Base-by-base conservation (phyloP, 2,797 vertebrate genomes). In the Hephaestus fuliginosus region DNA sequence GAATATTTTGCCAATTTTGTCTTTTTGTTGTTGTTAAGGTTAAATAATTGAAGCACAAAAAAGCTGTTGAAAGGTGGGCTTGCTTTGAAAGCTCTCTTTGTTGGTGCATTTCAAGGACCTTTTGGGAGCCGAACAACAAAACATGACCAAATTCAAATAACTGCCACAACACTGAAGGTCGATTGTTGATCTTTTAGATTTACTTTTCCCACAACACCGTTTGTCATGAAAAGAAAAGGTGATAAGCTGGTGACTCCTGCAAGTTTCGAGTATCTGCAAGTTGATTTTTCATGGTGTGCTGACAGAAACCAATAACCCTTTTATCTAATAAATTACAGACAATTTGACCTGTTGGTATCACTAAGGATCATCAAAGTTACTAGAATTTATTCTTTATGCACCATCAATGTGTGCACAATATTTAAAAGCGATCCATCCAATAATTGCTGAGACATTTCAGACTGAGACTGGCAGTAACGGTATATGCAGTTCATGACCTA, bases 1-100 rank as follows among this genome's bases (percentile, higher is more conserved):
- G 22, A 83, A 55, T 70, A 48, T 41, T 78, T 83, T 55, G 44
- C 68, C 56, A 55, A 53, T 70, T 76, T 7, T n/a, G 44, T 33
- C 73, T 60, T 51, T 62, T 13, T 33, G 30, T 33, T 33, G 30
- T 63, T 63, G 11, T 67, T 58, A 58, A 60, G 53, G 57, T 53
- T 43, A 30, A 65, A 67, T 53, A 43, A 49, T 30, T 56, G 64
- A 78, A 56, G 51, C 30, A 14, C 30, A 33, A 33, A 33, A 33
- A 33, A 3, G 30, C 30, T 33, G 30, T 33, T 10, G 13, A 52
- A 55, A 13, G 48, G 20, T 43, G 12, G 36, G 39, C 55, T 68
- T 63, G 10, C 44, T 70, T 71, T 28, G 11, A 83, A 69, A 66
- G 10, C 28, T 49, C 30, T 49, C 44, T 44, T 48, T 61, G 25